Percentiles rank a stretch among this genome's conserved stretches.
Conservation (phyloP, 2,113 vertebrate species). For the Tapirus terrestris region DNA sequence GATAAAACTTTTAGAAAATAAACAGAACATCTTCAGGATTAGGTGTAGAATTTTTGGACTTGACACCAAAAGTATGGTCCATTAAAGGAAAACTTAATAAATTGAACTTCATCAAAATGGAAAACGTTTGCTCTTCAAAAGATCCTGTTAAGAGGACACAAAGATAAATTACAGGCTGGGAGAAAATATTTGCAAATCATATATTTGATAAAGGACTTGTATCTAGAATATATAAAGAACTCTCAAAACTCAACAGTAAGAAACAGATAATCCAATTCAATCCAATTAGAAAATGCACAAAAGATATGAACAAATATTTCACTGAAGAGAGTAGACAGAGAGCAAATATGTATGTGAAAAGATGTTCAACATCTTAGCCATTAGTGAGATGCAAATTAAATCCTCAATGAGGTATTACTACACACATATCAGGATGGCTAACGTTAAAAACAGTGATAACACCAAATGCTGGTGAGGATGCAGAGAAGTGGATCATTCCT, state of each 20-base stretch:
- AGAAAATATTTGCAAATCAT: constrained; percentile 13
- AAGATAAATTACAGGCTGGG: background rate
- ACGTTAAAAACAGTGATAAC: background rate
- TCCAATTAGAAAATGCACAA: background rate
- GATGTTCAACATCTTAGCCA: background rate
- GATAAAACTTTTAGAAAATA: constrained; percentile 1
- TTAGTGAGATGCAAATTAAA: constrained; percentile 42
- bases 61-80: background rate
- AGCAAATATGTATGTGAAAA: background rate
- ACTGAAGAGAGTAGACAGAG: background rate
- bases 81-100: constrained; percentile 13
- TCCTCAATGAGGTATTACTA: background rate
- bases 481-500: background rate
- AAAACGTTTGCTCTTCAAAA: background rate
- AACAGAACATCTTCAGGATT: background rate
- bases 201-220: background rate
- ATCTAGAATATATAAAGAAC: background rate
- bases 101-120: background rate
- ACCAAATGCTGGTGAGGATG: background rate
- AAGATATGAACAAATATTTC: background rate
- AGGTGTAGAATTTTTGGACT: background rate
- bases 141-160: background rate
- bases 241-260: background rate
- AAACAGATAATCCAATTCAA: background rate
- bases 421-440: background rate